Conservation (phyloP, 2,113 vertebrate genomes). For the Hystrix brachyura region DNA sequence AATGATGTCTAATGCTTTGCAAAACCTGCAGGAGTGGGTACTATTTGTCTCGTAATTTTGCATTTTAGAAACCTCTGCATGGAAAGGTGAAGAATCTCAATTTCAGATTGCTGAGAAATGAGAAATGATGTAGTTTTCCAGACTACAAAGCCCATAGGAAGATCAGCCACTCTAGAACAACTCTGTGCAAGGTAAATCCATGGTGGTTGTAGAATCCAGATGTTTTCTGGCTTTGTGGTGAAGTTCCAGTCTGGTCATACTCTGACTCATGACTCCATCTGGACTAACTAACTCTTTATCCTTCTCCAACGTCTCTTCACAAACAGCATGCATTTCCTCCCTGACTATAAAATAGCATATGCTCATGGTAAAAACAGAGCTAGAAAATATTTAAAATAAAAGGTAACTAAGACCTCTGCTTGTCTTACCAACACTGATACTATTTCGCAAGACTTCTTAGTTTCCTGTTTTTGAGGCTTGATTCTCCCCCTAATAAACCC, state of each 20-base stretch:
- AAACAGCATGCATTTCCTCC: not conserved
- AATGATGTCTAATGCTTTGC: not conserved
- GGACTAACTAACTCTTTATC: not conserved
- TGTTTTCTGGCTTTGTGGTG: not conserved
- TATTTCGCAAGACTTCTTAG: not conserved
- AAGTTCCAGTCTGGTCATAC: not conserved
- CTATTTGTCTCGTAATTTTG: not conserved
- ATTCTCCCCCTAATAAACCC: constrained; percentile 32
- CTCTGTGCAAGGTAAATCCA: not conserved
- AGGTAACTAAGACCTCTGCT: not conserved
- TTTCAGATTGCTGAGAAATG: not conserved
- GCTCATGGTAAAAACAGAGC: not conserved
- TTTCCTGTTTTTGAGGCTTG: constrained; percentile 6
- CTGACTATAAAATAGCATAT: constrained; percentile 25
- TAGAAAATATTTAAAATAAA: constrained; percentile 56
- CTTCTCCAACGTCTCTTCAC: not conserved
- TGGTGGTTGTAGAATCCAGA: not conserved
- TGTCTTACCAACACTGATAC: not conserved
- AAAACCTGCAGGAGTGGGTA: not conserved
- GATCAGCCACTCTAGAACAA: not conserved
- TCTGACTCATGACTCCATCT: not conserved
- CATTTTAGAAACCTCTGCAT: not conserved
- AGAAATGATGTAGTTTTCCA: not conserved
- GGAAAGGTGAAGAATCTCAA: constrained; percentile 6
- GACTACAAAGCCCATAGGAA: not conserved